phyloP scores from a whole-genome alignment of 2,797 vertebrate genomes.

The Sandelia bainsii region DNA sequence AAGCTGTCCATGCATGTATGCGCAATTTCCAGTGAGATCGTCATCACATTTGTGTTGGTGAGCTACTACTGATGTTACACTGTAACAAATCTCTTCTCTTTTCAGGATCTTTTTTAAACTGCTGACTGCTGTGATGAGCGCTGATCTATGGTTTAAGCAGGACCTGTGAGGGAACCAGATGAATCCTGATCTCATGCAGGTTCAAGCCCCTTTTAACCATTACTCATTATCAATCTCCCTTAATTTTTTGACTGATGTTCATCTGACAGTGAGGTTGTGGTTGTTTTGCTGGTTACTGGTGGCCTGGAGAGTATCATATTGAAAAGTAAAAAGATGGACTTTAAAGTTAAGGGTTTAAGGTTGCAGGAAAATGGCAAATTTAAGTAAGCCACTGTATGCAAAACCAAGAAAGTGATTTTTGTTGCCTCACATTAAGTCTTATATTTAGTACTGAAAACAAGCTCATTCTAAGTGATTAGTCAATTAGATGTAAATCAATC shows the following conservation, averaged over 20 bases:
- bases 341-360: too few relatives aligned
- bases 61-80: neutral
- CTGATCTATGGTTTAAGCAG: slow-evolving; percentile 19
- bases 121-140: slow-evolving; percentile 34
- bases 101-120: slow-evolving; percentile 8
- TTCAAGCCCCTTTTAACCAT: neutral
- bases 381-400: too few relatives aligned
- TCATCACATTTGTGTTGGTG: neutral
- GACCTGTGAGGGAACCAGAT: slow-evolving; percentile 26
- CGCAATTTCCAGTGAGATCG: slow-evolving; percentile 16
- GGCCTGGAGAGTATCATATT: too few relatives aligned
- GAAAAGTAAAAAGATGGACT: too few relatives aligned
- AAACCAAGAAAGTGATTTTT: neutral
- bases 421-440: neutral
- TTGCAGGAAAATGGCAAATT: too few relatives aligned
- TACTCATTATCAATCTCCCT: neutral
- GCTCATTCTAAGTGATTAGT: neutral
- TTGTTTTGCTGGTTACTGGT: too few relatives aligned
- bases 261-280: too few relatives aligned
- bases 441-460: neutral
- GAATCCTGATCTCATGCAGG: slow-evolving; percentile 48
- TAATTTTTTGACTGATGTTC: neutral
- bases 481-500: neutral
- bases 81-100: slow-evolving; percentile 8
- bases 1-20: slow-evolving; percentile 9